Base-by-base conservation (phyloP, 2,888 invertebrate genomes). In the Caenorhabditis afra region DNA sequence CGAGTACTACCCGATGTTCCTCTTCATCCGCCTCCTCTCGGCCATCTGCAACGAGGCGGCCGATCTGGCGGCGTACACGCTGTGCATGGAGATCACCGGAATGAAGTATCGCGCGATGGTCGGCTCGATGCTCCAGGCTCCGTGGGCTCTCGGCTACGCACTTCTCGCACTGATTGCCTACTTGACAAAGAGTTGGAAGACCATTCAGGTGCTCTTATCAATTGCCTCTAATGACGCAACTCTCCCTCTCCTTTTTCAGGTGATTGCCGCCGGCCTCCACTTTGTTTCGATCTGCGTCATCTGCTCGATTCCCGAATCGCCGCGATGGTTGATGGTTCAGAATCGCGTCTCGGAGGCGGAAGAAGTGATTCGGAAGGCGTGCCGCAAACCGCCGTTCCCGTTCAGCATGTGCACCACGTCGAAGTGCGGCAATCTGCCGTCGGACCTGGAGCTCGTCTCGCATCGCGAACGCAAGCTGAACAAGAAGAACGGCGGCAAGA, bases 101-200 rank as follows among this genome's bases (percentile, higher is more conserved):
- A 53, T 44, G 47, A 77, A 71, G 35, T 90, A 89, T 58, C 84
- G 90, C 7, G 87, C 90, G 16, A 90, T 90, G 88, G 89, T 90
- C 22, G 90, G 90, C 16, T 85, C 85, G 53, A 81, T 90, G 77
- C 81, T 90, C 12, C 90, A 90, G 67, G 89, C 88, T 16, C 90
- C 90, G 0, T 90, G 90, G 90, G 90, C 90, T 3, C 81, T 90
- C 18, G 90, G 90, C 16, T 90, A 90, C 74, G 88, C 90, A 0
- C 75, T 90, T 16, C 79, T 90, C n/a, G 90, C 90, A 1, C 76
- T 88, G 7, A 81, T 90, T 18, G 90, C 90, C 16, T 90, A 90
- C 74, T 64, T 89, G 35, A 85, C 86, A 35, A 86, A 87, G 58
- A 86, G 86, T 50, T 90, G 90, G 90, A 87, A 89, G 39, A 85